phyloP scores from a whole-genome alignment of 2,113 vertebrate genomes.

The Eclectus roratus region DNA sequence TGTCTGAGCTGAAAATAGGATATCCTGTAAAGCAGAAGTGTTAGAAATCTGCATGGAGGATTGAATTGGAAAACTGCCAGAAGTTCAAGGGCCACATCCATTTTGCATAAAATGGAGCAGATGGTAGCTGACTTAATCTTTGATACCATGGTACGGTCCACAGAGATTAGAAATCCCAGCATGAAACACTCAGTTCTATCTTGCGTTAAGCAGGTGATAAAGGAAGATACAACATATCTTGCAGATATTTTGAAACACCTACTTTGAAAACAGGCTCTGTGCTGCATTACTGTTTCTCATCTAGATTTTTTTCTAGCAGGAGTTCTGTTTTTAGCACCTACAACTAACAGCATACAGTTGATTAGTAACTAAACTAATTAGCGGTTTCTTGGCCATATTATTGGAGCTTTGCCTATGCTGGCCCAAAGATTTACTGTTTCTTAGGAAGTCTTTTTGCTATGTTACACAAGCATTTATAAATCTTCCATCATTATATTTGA shows the following conservation, averaged over 20 bases:
- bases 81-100: constrained; percentile 50
- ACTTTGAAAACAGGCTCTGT: neutral
- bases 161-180: constrained; percentile 48
- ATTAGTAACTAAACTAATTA: neutral
- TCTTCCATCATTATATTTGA: neutral
- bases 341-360: neutral
- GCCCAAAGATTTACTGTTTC: neutral
- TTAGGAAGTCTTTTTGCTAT: neutral
- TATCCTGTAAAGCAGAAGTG: neutral
- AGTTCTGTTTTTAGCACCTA: neutral
- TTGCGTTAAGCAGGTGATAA: constrained; percentile 12
- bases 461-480: neutral
- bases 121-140: constrained; percentile 59
- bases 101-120: constrained; percentile 64
- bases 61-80: constrained; percentile 33
- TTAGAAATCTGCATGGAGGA: constrained; percentile 11
- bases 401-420: neutral
- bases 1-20: constrained; percentile 10
- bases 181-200: neutral
- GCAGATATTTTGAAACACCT: neutral
- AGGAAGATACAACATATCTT: neutral
- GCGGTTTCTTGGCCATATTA: neutral
- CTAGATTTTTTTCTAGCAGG: neutral
- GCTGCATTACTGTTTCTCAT: neutral
- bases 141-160: neutral